Evolutionary conservation across 2,888 invertebrate species (phyloP), one percentile per base, ranked within the genome.

Genomic region (Macrosoma leucophasiata): DNA sequence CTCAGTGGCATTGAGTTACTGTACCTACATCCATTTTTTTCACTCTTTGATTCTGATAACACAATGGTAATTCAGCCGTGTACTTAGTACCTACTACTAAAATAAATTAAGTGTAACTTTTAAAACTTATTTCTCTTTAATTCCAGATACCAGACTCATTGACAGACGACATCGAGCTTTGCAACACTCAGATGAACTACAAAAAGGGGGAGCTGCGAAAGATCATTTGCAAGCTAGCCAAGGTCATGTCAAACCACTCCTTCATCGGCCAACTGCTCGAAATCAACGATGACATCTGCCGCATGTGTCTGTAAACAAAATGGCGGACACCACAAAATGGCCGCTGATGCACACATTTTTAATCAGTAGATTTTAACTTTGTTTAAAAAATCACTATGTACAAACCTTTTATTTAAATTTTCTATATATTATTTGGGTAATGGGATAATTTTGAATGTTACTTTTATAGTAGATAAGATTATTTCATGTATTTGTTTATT

Each of bases 281-380:
- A 51, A 92, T 95, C 60, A 95, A 96, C 76, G 87, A 91, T 45
- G 90, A 90, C 61, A 94, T 95, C 64, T 90, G 91, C 69, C 87
- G 87, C 55, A 86, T 94, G 76, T 91, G 93, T 44, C 89, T 91
- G 67, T 82, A 65, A 75, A 64, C 41, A 30, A 37, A 38, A 48
- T 40, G 49, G 48, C 46, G 41, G 42, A 43, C 25, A 21, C n/a
- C 13, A 52, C 57, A 62, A 63, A 41, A 66, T 60, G 58, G 63
- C 61, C 50, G 63, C 52, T 49, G 9, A 10, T n/a, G 33, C 29
- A 36, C 19, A 10, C n/a, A 37, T n/a, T n/a, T n/a, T n/a, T n/a
- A n/a, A n/a, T n/a, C n/a, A n/a, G n/a, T n/a, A n/a, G n/a, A n/a
- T n/a, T n/a, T n/a, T n/a, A n/a, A n/a, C n/a, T n/a, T n/a, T n/a